Base-by-base conservation (phyloP, 2,797 vertebrate species). In the Lutjanus argentimaculatus region DNA sequence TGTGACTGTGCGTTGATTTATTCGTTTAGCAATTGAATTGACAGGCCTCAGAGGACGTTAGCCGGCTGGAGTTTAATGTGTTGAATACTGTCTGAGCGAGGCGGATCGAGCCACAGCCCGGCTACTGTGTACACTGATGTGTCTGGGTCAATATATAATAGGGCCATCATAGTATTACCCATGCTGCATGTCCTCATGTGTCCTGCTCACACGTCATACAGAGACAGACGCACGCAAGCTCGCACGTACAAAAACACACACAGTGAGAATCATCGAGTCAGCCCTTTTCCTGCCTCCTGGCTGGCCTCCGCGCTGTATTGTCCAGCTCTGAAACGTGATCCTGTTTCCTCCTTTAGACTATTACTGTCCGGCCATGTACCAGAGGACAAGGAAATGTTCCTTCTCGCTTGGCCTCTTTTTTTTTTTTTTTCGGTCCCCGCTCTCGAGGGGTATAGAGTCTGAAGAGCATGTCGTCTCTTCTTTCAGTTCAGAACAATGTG, bases 321-420 rank as follows among this genome's bases (percentile, higher is more conserved):
- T 90, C 82, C 83, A 10, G 57, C 76, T 56, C 69, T 85, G 90
- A 89, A 93, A 93, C 66, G 2, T 62, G 87, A 94, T 92, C 79
- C 74, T 6, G 77, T 82, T 85, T 88, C 84, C 71, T 86, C 55
- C 83, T 49, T 63, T 61, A 70, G 56, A 72, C 70, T 45, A 36
- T 89, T 83, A 65, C 75, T 75, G 67, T 82, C 63, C 56, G 40
- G 75, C 58, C 71, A 12, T 1, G 81, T 76, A 85, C 64, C 75
- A 73, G 79, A 85, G 70, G 74, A 84, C 70, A 66, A 84, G 79
- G 68, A 84, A 85, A 76, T 84, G 82, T 79, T 89, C 76, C 40
- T 67, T 71, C 65, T 85, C 22, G 1, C 59, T 25, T 56, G 51
- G 76, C 73, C 19, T 73, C 53, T 48, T 66, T 75, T 67, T 71